phyloP scores from a whole-genome alignment of 2,888 invertebrate genomes.

The Eudasyphora cyanicolor region DNA sequence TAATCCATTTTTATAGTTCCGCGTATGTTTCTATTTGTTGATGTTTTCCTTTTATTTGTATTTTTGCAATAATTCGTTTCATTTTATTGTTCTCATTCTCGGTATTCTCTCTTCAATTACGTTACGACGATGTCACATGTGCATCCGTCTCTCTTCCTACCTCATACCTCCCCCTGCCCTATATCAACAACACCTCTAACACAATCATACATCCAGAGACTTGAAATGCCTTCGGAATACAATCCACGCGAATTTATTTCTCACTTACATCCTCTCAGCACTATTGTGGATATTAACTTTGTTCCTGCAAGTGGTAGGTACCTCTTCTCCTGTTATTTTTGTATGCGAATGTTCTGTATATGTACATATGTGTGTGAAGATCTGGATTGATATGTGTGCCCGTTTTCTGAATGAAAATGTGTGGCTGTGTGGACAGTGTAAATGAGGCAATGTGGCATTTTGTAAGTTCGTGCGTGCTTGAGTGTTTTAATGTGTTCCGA shows the following conservation, averaged over 20 bases:
- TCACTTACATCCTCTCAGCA: slow-evolving; percentile 93
- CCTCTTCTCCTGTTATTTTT: neutral
- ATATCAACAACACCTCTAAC: neutral
- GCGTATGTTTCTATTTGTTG: slow-evolving; percentile 25
- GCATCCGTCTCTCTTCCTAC: too few relatives aligned
- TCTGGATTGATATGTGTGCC: neutral
- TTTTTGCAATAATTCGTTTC: slow-evolving; percentile 5
- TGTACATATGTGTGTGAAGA: neutral
- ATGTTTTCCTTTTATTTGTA: neutral
- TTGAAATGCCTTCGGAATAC: slow-evolving; percentile 94
- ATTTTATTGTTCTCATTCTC: neutral
- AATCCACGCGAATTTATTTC: slow-evolving; percentile 96
- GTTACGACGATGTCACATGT: neutral
- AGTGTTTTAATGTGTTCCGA: too few relatives aligned
- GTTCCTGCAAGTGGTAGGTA: slow-evolving; percentile 85
- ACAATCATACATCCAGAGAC: too few relatives aligned
- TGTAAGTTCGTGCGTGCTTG: neutral
- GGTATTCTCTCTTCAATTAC: neutral
- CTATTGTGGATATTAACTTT: slow-evolving; percentile 93
- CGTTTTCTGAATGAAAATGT: neutral
- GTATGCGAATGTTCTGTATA: neutral
- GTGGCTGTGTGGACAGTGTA: neutral
- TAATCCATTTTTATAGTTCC: neutral
- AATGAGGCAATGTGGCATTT: neutral
- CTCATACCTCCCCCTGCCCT: neutral